Conservation (phyloP, 1,140 invertebrate species). For the Apis cerana region DNA sequence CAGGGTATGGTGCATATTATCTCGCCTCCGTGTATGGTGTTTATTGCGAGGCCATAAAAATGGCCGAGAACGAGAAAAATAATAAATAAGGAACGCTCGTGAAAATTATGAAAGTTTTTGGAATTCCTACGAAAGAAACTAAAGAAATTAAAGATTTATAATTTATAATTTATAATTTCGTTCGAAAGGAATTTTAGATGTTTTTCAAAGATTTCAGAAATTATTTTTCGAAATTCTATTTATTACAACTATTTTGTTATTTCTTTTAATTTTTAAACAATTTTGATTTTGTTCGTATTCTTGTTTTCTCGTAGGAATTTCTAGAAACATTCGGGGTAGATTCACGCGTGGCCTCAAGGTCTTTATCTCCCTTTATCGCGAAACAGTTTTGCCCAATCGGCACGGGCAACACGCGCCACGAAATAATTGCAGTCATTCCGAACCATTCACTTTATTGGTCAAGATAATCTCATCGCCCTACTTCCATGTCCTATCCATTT, state of each 20-base stretch:
- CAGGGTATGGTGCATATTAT: constrained; percentile 37
- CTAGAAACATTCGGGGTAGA: constrained; percentile 10
- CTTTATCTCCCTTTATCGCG: constrained; percentile 57
- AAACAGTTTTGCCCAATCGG: constrained; percentile 55
- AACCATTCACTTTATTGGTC: constrained; percentile 75
- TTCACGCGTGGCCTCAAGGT: constrained; percentile 33
- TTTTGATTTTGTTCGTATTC: too few species aligned
- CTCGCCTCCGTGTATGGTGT: not conserved
- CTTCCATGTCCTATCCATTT: constrained; percentile 74
- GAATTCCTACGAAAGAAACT: not conserved
- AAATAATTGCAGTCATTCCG: constrained; percentile 78
- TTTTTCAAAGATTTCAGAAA: not conserved
- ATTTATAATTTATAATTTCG: not conserved
- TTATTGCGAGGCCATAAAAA: not conserved
- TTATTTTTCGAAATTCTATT: not conserved
- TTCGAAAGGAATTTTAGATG: too few species aligned
- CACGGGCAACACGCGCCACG: constrained; percentile 69
- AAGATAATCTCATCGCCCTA: constrained; percentile 77
- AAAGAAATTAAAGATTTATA: too few species aligned
- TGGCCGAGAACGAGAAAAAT: not conserved
- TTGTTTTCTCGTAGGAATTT: not conserved
- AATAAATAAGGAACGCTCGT: not conserved
- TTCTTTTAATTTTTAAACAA: too few species aligned
- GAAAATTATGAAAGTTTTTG: not conserved
- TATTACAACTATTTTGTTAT: too few species aligned